Conservation (phyloP, 1,140 invertebrate genomes). For the Drosophila dunni region DNA sequence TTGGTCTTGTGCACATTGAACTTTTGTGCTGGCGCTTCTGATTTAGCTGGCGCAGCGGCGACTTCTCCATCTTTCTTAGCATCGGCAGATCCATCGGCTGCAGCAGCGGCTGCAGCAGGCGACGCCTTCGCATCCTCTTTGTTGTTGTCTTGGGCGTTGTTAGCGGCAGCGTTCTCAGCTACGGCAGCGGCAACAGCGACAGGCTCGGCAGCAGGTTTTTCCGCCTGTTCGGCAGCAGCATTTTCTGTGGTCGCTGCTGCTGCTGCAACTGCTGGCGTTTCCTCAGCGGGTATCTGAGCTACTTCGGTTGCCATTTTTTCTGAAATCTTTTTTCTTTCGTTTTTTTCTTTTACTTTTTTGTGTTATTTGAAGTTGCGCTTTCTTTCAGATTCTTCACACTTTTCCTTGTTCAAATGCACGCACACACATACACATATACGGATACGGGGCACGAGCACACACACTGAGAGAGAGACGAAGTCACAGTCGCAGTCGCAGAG, state of each 20-base stretch:
- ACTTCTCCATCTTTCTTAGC: constrained; percentile 86
- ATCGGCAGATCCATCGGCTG: constrained; percentile 83
- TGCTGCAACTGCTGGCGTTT: constrained; percentile 86
- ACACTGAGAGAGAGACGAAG: constrained; percentile 59
- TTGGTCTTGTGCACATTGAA: constrained; percentile 94
- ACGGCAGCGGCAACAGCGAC: constrained; percentile 70
- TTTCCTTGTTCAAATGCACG: constrained; percentile 71
- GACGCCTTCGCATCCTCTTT: constrained; percentile 85
- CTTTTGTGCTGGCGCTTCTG: constrained; percentile 86
- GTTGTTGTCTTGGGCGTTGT: constrained; percentile 85
- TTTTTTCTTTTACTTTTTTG: constrained; percentile 30
- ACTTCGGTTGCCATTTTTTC: constrained; percentile 90
- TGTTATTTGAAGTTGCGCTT: constrained; percentile 61
- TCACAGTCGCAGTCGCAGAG: constrained; percentile 35
- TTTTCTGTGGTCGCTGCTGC: constrained; percentile 87
- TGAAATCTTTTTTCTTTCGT: constrained; percentile 20
- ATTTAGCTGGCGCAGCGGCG: constrained; percentile 84
- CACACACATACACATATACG: constrained; percentile 62
- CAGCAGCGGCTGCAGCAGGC: constrained; percentile 86
- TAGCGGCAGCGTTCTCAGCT: constrained; percentile 78
- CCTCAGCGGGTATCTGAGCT: constrained; percentile 86
- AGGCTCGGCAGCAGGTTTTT: constrained; percentile 78
- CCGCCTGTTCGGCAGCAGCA: constrained; percentile 73
- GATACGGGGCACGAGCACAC: constrained; percentile 39
- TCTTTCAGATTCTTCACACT: constrained; percentile 74